phyloP scores from a whole-genome alignment of 2,113 vertebrate genomes.

The Oreocharis arfaki region DNA sequence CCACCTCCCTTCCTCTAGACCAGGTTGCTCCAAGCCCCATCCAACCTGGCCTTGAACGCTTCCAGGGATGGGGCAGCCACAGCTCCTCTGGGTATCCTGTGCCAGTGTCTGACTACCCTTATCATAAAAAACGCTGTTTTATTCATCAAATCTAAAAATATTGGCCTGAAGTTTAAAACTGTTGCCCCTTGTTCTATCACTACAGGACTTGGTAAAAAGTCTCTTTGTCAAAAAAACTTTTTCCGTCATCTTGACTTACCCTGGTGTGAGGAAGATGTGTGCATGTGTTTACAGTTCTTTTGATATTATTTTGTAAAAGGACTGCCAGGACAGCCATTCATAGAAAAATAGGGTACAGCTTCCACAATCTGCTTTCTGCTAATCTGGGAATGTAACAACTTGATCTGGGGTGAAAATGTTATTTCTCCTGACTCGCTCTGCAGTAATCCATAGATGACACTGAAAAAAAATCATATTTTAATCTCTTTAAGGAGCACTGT shows the following conservation, averaged over 20 bases:
- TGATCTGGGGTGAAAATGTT: not conserved
- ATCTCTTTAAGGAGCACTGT: constrained; percentile 88
- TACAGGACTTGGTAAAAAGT: not conserved
- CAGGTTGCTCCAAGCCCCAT: not conserved
- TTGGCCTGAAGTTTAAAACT: not conserved
- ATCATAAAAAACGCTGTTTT: fast-evolving
- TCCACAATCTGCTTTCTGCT: not conserved
- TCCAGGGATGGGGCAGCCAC: not conserved
- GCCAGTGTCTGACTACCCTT: not conserved
- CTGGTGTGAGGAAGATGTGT: not conserved
- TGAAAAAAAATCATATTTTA: constrained; percentile 26
- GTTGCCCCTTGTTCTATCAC: not conserved
- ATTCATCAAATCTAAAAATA: not conserved
- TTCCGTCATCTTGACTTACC: not conserved
- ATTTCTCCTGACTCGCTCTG: not conserved
- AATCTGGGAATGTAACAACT: not conserved
- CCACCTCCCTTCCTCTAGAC: fast-evolving
- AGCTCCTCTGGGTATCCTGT: not conserved
- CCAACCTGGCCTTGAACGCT: not conserved
- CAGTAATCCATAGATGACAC: not conserved
- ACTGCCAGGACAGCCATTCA: not conserved
- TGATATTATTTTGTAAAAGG: not conserved
- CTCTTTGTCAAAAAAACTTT: not conserved
- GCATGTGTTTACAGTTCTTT: not conserved
- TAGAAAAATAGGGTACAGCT: not conserved